These are phyloP conservation scores for Tor tambroides DNA, from an alignment of 2,113 vertebrate species.

Conservation along the genomic window DNA sequence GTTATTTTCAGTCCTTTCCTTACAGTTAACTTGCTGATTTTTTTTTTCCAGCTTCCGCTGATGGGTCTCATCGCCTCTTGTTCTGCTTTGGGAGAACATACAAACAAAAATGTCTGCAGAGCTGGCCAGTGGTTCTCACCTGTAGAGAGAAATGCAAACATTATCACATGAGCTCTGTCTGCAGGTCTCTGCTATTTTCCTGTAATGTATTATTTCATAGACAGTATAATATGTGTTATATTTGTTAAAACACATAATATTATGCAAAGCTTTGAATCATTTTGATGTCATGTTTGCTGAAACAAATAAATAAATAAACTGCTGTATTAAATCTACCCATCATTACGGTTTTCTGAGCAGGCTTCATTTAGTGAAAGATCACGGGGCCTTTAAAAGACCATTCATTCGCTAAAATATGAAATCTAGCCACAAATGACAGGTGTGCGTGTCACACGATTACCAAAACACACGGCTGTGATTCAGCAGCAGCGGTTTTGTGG, in stretches of 20 bases:
- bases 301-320: not conserved
- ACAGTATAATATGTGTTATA: not conserved
- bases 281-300: not conserved
- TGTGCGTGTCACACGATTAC: slow-evolving; percentile 7
- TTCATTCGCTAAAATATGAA: slow-evolving; percentile 10
- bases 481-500: slow-evolving; percentile 1
- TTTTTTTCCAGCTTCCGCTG: not conserved
- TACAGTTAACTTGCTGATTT: not conserved
- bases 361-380: slow-evolving; percentile 41
- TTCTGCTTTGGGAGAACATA: not conserved
- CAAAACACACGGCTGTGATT: not conserved
- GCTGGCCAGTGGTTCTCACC: not conserved
- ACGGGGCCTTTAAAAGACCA: not conserved
- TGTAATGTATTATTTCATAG: not conserved
- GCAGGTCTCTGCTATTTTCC: not conserved
- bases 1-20: not conserved
- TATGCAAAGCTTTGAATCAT: not conserved
- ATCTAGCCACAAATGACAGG: slow-evolving; percentile 23
- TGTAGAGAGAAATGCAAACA: not conserved
- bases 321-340: not conserved
- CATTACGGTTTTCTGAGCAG: slow-evolving; percentile 15
- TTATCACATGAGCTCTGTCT: not conserved
- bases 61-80: not conserved
- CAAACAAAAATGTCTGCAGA: not conserved
- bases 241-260: no score